Base-by-base conservation (phyloP, 2,888 invertebrate species). In the Parnassius mnemosyne region DNA sequence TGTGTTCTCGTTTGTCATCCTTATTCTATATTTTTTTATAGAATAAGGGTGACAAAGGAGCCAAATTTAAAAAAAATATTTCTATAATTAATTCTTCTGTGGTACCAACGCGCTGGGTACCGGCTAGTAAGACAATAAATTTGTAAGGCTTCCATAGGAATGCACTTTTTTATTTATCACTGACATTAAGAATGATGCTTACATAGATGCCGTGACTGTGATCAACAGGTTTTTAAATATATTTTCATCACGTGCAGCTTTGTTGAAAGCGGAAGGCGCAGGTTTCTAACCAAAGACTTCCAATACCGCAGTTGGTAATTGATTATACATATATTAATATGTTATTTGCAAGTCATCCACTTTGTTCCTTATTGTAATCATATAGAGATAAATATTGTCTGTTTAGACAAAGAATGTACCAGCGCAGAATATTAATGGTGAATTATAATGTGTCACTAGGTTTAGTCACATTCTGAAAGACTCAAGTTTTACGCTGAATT, bases 301-400 rank as follows among this genome's bases (percentile, higher is more conserved):
- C 7, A 50, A 49, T 50, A 60, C 42, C 49, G 47, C 13, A 44
- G 46, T 41, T 20, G 53, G 46, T 34, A 60, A 54, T 54, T 49
- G n/a, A 60, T 60, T 54, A 53, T 46, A n/a, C n/a, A n/a, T n/a
- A 54, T 54, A 61, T 56, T 61, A 56, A 55, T 61, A 34, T 34
- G 46, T 56, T 3, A 55, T 55, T 61, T 56, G 53, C 52, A 59
- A 60, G 46, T 60, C 53, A 47, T 16, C 49, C 60, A 42, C 60
- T 53, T 60, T 53, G 60, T 60, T 53, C 41, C 47, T 42, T 3
- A 52, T 57, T 51, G 43, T 50, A 57, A 57, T 57, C 49, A 49
- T 12, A 9, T n/a, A 53, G 47, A 13, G 51, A 57, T 51, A 44
- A 43, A 57, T 57, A 25, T 51, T 44, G 43, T 7, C 43, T 25